These are phyloP conservation scores for Anniella stebbinsi DNA, from an alignment of 2,797 vertebrate genomes.

Conservation along the genomic window DNA sequence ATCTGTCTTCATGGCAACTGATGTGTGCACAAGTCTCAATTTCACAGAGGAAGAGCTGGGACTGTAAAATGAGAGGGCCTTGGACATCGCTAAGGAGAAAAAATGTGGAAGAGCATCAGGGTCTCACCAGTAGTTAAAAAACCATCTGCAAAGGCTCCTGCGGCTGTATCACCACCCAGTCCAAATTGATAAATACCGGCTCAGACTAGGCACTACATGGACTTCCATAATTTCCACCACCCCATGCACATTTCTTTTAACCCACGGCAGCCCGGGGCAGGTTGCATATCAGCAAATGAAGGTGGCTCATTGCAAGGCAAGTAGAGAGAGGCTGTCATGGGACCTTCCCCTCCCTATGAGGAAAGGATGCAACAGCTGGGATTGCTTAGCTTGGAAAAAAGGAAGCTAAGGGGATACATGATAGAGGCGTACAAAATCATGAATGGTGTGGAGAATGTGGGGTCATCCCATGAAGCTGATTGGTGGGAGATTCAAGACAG, in stretches of 20 bases:
- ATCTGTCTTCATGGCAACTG: slow-evolving; percentile 84
- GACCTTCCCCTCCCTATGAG: too few relatives aligned
- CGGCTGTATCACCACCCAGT: slow-evolving; percentile 40
- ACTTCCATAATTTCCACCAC: background rate
- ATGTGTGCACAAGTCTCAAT: slow-evolving; percentile 79
- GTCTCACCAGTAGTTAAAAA: slow-evolving; percentile 66
- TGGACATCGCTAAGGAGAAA: slow-evolving; percentile 76
- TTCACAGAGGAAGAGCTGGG: slow-evolving; percentile 76
- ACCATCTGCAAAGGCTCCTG: slow-evolving; percentile 68
- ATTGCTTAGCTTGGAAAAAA: too few relatives aligned
- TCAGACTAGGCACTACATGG: background rate
- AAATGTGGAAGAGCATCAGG: slow-evolving; percentile 68
- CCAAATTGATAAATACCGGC: background rate
- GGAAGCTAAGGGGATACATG: too few relatives aligned
- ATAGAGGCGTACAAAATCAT: too few relatives aligned
- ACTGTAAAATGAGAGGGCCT: slow-evolving; percentile 71
- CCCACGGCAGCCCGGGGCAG: too few relatives aligned
- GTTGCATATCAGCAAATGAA: background rate
- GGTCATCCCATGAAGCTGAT: too few relatives aligned
- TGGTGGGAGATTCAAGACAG: too few relatives aligned
- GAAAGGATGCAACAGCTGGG: too few relatives aligned
- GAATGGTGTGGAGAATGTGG: too few relatives aligned
- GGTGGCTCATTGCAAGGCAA: too few relatives aligned
- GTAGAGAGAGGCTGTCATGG: too few relatives aligned
- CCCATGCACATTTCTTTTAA: background rate